Evolutionary conservation across 2,113 vertebrate species (phyloP).

Genomic region (Channa maculata): DNA sequence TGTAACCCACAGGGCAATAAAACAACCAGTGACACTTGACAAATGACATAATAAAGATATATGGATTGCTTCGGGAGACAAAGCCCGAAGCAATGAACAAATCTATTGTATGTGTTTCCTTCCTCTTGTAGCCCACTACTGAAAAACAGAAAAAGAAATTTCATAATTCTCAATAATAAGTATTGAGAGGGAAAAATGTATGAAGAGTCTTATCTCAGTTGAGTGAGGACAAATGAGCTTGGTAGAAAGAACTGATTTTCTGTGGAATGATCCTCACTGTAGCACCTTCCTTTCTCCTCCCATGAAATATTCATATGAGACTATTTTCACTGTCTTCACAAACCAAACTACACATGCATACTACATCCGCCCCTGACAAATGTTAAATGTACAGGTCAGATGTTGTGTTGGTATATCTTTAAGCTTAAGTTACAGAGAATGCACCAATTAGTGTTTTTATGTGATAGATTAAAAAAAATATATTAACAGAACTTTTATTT

Average conservation of each 20-base stretch:
- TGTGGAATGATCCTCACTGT: slow-evolving; percentile 3
- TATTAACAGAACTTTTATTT: too few species aligned
- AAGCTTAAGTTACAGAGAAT: too few species aligned
- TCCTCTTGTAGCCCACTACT: not conserved
- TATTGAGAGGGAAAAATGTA: not conserved
- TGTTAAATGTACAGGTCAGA: too few species aligned
- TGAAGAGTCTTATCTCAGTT: slow-evolving; percentile 8
- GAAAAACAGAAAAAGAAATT: not conserved
- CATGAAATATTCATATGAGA: slow-evolving; percentile 2
- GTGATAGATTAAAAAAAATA: too few species aligned
- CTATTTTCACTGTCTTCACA: not conserved
- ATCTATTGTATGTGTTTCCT: not conserved
- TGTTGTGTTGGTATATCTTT: too few species aligned
- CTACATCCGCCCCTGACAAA: not conserved
- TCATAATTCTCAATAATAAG: not conserved
- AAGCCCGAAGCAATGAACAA: not conserved
- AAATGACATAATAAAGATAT: slow-evolving; percentile 23
- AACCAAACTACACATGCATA: not conserved
- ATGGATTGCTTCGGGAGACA: slow-evolving; percentile 8
- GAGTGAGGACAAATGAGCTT: slow-evolving; percentile 13
- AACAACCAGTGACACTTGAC: slow-evolving; percentile 29
- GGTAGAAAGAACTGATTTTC: not conserved
- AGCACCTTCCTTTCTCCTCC: not conserved
- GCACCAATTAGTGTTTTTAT: too few species aligned
- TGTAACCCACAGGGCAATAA: slow-evolving; percentile 15